Percentiles rank a stretch among this genome's conserved stretches.
Evolutionary conservation across 2,888 invertebrate genomes (phyloP).

Genomic region (Pristionchus japonicus): DNA sequence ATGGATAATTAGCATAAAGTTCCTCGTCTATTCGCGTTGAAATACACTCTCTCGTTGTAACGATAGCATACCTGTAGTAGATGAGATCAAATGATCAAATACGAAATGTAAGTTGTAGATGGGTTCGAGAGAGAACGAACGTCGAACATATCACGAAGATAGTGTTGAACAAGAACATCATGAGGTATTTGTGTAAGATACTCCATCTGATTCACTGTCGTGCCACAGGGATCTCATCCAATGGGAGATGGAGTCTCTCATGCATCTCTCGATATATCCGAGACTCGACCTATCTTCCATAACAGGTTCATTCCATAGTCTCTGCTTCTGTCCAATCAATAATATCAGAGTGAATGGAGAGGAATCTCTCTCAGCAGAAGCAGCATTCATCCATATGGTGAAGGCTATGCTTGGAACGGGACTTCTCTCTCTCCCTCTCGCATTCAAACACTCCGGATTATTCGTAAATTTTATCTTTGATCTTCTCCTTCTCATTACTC

Average conservation of each 20-base stretch:
- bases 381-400: slow-evolving; percentile 80
- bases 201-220: neutral
- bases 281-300: slow-evolving; percentile 23
- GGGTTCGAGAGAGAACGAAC: neutral
- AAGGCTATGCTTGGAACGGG: slow-evolving; percentile 94
- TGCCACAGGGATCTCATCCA: neutral
- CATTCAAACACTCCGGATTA: slow-evolving; percentile 91
- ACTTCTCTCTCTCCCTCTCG: slow-evolving; percentile 95
- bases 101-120: neutral
- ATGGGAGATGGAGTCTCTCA: slow-evolving; percentile 29
- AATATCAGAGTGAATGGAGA: neutral
- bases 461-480: slow-evolving; percentile 66
- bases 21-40: neutral
- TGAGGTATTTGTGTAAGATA: neutral
- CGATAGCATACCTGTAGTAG: neutral
- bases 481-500: too few relatives aligned
- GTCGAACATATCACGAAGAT: slow-evolving; percentile 6
- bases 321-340: neutral
- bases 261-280: slow-evolving; percentile 27
- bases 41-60: neutral
- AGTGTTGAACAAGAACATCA: neutral
- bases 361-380: slow-evolving; percentile 51
- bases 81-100: neutral
- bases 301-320: slow-evolving; percentile 10
- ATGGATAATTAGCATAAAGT: neutral